These are phyloP conservation scores for Iguana delicatissima DNA, from an alignment of 2,797 vertebrate genomes.

Conservation along the genomic window DNA sequence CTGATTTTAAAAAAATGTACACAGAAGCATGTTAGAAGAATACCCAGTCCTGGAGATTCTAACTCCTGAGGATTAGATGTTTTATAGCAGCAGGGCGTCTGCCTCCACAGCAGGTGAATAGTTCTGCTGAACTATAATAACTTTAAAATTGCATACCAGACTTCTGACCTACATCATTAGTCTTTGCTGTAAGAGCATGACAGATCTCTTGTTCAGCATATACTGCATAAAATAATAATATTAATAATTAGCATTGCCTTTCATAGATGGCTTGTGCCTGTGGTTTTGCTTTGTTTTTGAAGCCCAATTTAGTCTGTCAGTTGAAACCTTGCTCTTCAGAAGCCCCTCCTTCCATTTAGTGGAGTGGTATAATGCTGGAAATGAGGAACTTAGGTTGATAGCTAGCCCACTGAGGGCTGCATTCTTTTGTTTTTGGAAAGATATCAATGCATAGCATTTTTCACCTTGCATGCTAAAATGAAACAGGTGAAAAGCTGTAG, in stretches of 20 bases:
- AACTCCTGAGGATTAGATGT: conserved; percentile 24
- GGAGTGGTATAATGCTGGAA: not conserved
- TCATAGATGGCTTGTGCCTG: not conserved
- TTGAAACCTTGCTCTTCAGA: not conserved
- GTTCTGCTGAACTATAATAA: conserved; percentile 23
- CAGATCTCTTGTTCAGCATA: conserved; percentile 9
- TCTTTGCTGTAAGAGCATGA: not conserved
- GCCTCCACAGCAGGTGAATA: conserved; percentile 14
- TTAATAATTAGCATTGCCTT: not conserved
- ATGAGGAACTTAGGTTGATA: not conserved
- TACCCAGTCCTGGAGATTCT: not conserved
- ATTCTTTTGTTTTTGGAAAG: not conserved
- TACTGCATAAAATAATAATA: conserved; percentile 14
- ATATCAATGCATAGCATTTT: not conserved
- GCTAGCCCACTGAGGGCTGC: not conserved
- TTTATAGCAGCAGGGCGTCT: conserved; percentile 20
- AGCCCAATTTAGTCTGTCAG: not conserved
- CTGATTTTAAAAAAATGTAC: not conserved
- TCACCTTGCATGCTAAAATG: not conserved
- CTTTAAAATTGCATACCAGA: conserved; percentile 30
- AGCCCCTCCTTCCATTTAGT: not conserved
- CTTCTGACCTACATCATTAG: conserved; percentile 2
- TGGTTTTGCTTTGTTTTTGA: conserved; percentile 5
- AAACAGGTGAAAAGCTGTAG: not conserved
- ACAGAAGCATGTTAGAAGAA: not conserved